Percentiles rank a stretch among this genome's conserved stretches.
phyloP scores from a whole-genome alignment of 2,888 invertebrate genomes.

The Vanessa cardui region DNA sequence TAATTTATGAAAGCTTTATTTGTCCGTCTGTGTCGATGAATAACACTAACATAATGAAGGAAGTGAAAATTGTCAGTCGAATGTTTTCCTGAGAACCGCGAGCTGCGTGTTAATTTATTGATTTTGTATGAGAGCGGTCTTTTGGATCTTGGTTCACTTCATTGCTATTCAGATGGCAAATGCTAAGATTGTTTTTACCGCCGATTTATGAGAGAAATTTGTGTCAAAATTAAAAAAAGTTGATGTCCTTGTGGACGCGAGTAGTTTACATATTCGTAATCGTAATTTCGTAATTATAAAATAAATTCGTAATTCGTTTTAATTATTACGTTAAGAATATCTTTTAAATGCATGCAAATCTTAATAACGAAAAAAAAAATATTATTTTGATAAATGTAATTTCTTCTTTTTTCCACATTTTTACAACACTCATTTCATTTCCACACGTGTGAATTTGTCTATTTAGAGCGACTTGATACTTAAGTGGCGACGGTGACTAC shows the following conservation, averaged over 20 bases:
- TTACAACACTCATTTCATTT: too few relatives aligned
- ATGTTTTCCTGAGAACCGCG: conserved; percentile 17
- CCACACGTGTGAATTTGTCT: too few relatives aligned
- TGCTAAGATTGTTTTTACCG: not conserved
- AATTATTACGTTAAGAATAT: too few relatives aligned
- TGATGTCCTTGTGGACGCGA: not conserved
- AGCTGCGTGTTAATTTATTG: conserved; percentile 26
- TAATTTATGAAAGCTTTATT: conserved; percentile 14
- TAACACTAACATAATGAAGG: conserved; percentile 9
- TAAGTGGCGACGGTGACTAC: too few relatives aligned
- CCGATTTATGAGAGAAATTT: conserved; percentile 2
- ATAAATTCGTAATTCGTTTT: too few relatives aligned
- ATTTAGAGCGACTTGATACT: too few relatives aligned
- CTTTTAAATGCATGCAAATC: too few relatives aligned
- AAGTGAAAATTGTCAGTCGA: conserved; percentile 6
- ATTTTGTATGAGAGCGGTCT: conserved; percentile 25
- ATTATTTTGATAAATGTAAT: too few relatives aligned
- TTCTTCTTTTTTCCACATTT: too few relatives aligned
- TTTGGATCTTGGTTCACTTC: conserved; percentile 8
- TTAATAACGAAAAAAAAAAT: too few relatives aligned
- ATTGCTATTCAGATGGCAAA: conserved; percentile 16
- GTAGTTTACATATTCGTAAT: not conserved
- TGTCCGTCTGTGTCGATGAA: conserved; percentile 29
- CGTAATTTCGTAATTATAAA: too few relatives aligned
- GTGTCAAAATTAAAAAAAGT: not conserved